phyloP scores from a whole-genome alignment of 2,113 vertebrate species.

The Epinephelus moara region DNA sequence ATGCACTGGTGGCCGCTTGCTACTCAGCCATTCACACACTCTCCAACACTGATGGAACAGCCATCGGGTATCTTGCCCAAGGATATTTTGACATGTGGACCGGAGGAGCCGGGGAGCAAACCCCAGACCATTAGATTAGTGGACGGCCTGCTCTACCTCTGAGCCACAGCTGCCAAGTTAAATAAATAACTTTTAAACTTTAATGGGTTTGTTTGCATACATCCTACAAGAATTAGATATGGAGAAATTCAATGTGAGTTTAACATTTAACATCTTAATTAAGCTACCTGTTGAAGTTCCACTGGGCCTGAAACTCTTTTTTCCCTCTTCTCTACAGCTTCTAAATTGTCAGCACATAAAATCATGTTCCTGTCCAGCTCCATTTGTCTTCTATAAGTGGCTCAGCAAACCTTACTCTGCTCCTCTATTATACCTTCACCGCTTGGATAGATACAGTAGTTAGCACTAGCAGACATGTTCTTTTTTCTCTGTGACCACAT shows the following conservation, averaged over 20 bases:
- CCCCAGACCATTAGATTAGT: no score
- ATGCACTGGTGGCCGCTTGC: no score
- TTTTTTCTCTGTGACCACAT: slow-evolving; percentile 61
- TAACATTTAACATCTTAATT: slow-evolving; percentile 61
- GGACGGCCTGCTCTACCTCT: no score
- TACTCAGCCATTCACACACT: no score
- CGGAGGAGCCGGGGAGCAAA: no score
- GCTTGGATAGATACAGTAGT: slow-evolving; percentile 67
- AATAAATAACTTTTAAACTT: not conserved
- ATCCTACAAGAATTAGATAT: slow-evolving; percentile 1
- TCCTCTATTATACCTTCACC: slow-evolving; percentile 63
- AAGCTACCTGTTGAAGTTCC: slow-evolving; percentile 30
- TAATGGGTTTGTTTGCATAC: slow-evolving; percentile 6
- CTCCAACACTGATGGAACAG: no score
- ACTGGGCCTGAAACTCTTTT: slow-evolving; percentile 18
- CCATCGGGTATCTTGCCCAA: no score
- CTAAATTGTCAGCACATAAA: slow-evolving; percentile 58
- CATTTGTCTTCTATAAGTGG: slow-evolving; percentile 71
- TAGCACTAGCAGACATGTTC: slow-evolving; percentile 58
- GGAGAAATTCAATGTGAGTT: slow-evolving; percentile 19
- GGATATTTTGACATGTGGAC: no score
- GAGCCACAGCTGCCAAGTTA: not conserved
- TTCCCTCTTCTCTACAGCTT: slow-evolving; percentile 30
- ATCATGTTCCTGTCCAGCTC: slow-evolving; percentile 68
- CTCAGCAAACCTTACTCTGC: slow-evolving; percentile 63